phyloP scores from a whole-genome alignment of 1,140 invertebrate species.

The Dermatophagoides farinae region DNA sequence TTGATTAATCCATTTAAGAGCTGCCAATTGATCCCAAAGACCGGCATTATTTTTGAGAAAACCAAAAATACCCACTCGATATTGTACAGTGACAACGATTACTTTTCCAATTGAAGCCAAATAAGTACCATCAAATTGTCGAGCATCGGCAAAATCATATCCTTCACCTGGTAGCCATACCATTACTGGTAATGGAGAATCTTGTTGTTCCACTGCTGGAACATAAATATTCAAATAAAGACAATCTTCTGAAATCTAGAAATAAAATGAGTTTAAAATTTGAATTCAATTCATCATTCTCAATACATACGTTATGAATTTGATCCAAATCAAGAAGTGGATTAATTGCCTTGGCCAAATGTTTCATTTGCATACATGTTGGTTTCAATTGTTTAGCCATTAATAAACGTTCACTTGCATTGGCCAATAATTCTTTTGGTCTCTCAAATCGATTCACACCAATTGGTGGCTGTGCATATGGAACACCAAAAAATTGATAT shows the following conservation, averaged over 20 bases:
- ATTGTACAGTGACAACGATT: conserved; percentile 26
- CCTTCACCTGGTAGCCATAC: conserved; percentile 23
- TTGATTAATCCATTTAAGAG: conserved; percentile 58
- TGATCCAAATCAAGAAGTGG: conserved; percentile 13
- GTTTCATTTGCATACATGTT: conserved; percentile 20
- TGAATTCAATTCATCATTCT: neutral
- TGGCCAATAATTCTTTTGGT: neutral
- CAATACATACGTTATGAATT: conserved; percentile 6
- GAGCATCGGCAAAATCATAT: conserved; percentile 21
- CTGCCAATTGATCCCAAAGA: conserved; percentile 68
- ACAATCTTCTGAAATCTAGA: conserved; percentile 20
- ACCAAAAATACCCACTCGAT: conserved; percentile 41
- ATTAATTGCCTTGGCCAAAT: conserved; percentile 17
- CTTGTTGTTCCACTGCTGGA: conserved; percentile 5
- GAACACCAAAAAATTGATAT: conserved; percentile 19
- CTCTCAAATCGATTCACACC: conserved; percentile 18
- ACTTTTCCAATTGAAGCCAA: conserved; percentile 21
- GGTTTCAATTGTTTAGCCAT: conserved; percentile 14
- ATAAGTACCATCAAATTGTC: conserved; percentile 19
- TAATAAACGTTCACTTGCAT: neutral
- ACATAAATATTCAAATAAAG: conserved; percentile 21
- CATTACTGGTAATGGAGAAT: conserved; percentile 18
- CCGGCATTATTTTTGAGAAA: conserved; percentile 77
- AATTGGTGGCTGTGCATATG: conserved; percentile 22
- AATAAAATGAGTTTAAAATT: neutral